Percentiles rank a stretch among this genome's conserved stretches.
Evolutionary conservation across 1,140 invertebrate species (phyloP).

Genomic region (Orchestia grillus): DNA sequence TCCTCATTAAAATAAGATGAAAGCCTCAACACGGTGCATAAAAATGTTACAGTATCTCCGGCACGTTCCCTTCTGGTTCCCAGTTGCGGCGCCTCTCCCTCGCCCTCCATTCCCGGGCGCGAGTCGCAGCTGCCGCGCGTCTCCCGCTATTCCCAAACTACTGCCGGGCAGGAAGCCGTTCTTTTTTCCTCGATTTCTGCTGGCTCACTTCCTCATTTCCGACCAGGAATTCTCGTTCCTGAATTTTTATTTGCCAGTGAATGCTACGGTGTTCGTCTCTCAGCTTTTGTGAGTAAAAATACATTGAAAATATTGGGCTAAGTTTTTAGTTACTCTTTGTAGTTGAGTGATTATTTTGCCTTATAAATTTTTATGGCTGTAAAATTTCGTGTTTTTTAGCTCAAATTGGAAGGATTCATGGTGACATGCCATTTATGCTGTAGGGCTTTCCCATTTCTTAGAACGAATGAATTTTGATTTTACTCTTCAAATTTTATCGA

Average conservation of each 20-base stretch:
- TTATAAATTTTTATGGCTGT: no score
- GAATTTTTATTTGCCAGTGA: neutral
- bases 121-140: neutral
- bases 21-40: neutral
- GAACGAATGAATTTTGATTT: no score
- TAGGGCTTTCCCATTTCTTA: no score
- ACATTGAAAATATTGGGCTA: no score
- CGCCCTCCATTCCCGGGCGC: neutral
- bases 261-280: no score
- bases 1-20: neutral
- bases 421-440: no score
- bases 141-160: slow-evolving; percentile 7
- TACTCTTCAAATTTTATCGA: no score
- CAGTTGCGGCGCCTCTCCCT: neutral
- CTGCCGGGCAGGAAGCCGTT: neutral
- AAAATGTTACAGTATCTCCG: neutral
- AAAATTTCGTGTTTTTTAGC: no score
- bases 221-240: neutral
- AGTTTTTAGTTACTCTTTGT: no score
- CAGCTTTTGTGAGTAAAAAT: no score
- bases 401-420: no score
- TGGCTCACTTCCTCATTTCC: slow-evolving; percentile 5
- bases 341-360: no score
- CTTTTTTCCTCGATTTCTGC: neutral
- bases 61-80: neutral